phyloP scores from a whole-genome alignment of 2,797 vertebrate species.

The Pseudochirops cupreus region DNA sequence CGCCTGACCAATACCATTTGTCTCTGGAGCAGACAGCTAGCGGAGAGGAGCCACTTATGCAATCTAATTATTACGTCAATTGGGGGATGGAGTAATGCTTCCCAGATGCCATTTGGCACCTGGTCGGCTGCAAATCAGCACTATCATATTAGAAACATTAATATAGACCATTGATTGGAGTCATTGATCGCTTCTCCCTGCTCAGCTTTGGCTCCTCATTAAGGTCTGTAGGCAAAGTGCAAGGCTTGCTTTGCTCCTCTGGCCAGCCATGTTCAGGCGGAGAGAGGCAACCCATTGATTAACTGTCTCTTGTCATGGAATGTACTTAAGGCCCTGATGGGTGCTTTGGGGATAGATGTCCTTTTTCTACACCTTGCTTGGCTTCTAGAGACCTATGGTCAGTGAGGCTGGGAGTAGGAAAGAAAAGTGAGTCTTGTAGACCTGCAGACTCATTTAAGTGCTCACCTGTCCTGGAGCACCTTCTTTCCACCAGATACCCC shows the following conservation, averaged over 20 bases:
- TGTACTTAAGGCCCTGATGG: constrained; percentile 63
- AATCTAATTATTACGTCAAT: constrained; percentile 81
- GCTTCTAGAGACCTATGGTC: constrained; percentile 64
- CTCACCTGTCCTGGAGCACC: background rate
- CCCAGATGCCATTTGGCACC: constrained; percentile 80
- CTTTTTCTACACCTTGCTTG: constrained; percentile 58
- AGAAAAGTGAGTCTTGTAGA: background rate
- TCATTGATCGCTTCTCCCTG: constrained; percentile 59
- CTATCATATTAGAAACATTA: constrained; percentile 74
- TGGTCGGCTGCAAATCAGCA: constrained; percentile 76
- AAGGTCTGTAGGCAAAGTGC: constrained; percentile 57
- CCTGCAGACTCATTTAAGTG: background rate
- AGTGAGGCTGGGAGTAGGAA: constrained; percentile 7
- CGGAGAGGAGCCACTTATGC: constrained; percentile 75
- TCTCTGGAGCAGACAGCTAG: constrained; percentile 72
- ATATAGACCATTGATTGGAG: constrained; percentile 76
- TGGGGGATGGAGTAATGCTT: constrained; percentile 78
- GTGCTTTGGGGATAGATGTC: constrained; percentile 61
- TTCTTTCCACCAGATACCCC: background rate
- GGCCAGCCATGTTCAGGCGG: constrained; percentile 45
- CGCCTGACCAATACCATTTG: constrained; percentile 76
- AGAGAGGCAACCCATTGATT: constrained; percentile 58
- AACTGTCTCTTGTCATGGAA: constrained; percentile 69
- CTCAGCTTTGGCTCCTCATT: constrained; percentile 62
- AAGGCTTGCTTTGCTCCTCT: constrained; percentile 63